Evolutionary conservation across 2,113 vertebrate species (phyloP), one percentile per base, ranked within the genome.

Genomic region (Malaclemys terrapin): DNA sequence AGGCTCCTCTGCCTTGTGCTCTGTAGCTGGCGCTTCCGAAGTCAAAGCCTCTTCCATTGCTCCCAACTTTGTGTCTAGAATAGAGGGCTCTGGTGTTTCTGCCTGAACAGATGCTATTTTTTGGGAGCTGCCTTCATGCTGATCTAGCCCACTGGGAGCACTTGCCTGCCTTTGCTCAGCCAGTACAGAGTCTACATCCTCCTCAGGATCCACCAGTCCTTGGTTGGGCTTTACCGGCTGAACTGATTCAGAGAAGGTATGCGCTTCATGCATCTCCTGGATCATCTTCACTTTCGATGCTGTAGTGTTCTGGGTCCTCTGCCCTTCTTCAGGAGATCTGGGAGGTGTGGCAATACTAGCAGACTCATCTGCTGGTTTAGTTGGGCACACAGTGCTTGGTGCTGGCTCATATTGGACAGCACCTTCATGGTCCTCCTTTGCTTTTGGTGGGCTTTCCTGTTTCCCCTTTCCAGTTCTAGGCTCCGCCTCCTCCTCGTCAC

Each of bases 401-500:
- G 65, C 87, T 5, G 80, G 56, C 45, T 83, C 91, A 2, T n/a
- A 84, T 84, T 86, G 72, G 56, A 57, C 0, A 2, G 86, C 27
- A 24, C 53, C 78, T 14, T 8, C 4, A 0, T 65, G 91, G 3
- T 49, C 85, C 35, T 62, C 24, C n/a, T 91, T 25, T 14, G 54
- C 79, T 65, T 4, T 89, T 59, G 17, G 50, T 1, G 86, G 80
- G 2, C 17, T 65, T 54, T 91, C 84, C 31, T 10, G 91, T 14
- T 19, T 72, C 5, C 0, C 54, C 72, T 29, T 79, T 93, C 90
- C 95, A 79, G 93, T 84, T 83, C 49, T 95, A 20, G 95, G 79
- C 6, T 95, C 95, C 27, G 97, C 97, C 4, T 96, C 96, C 4
- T 96, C 96, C 29, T 98, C 98, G 25, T 97, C 85, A 1, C 98